These are phyloP conservation scores for Tragopan temminckii DNA, from an alignment of 2,797 vertebrate species.

Conservation along the genomic window DNA sequence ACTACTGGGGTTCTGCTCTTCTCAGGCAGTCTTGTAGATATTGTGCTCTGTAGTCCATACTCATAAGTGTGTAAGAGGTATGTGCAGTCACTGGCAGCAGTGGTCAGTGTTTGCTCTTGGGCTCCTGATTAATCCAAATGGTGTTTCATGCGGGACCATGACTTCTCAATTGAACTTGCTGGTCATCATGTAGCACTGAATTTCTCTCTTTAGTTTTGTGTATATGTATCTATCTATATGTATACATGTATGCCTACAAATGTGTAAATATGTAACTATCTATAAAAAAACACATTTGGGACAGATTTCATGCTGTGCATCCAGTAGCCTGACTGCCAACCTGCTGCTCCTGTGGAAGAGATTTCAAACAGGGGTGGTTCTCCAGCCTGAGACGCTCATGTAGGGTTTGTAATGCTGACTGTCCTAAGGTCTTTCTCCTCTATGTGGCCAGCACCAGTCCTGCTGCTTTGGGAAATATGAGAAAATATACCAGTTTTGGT, in stretches of 20 bases:
- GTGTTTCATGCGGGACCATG: not conserved
- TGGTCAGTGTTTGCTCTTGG: not conserved
- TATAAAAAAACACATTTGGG: not conserved
- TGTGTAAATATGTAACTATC: not conserved
- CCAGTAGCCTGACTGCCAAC: not conserved
- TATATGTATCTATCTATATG: not conserved
- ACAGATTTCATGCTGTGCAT: not conserved
- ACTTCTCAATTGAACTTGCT: not conserved
- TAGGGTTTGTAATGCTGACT: not conserved
- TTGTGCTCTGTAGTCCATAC: not conserved
- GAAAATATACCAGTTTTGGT: not conserved
- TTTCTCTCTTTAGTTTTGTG: not conserved
- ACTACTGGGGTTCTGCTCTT: not conserved
- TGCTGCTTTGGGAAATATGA: not conserved
- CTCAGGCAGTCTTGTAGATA: accelerated
- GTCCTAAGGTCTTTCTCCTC: not conserved
- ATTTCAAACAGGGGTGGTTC: not conserved
- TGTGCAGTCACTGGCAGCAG: not conserved
- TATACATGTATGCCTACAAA: not conserved
- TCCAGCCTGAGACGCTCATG: not conserved
- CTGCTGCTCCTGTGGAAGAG: not conserved
- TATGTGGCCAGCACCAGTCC: not conserved
- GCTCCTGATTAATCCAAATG: not conserved
- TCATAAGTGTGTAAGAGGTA: not conserved
- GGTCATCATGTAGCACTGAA: accelerated